phyloP scores from a whole-genome alignment of 2,888 invertebrate genomes.

The Neelides folsomi region DNA sequence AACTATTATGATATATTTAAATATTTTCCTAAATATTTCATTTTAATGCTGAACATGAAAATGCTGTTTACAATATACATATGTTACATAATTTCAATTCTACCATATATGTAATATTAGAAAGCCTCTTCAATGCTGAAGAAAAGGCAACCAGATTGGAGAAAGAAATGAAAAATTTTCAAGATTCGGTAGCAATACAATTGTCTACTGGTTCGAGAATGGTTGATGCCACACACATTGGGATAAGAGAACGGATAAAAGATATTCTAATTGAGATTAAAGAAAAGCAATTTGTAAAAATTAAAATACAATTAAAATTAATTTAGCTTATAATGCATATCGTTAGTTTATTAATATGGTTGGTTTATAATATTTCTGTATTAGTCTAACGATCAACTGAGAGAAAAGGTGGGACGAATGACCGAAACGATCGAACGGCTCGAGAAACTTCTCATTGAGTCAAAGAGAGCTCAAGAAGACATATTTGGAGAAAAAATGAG shows the following conservation, averaged over 20 bases:
- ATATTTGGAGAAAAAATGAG: slow-evolving; percentile 63
- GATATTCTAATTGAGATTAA: slow-evolving; percentile 65
- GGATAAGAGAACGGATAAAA: slow-evolving; percentile 64
- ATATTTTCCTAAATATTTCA: no score
- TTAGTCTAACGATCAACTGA: slow-evolving; percentile 52
- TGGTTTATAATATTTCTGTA: no score
- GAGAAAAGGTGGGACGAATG: slow-evolving; percentile 59
- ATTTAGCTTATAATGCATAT: slow-evolving; percentile 15
- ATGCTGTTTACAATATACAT: no score
- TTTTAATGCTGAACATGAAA: no score
- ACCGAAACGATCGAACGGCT: slow-evolving; percentile 57
- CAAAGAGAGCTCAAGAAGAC: slow-evolving; percentile 49
- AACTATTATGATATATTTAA: not conserved
- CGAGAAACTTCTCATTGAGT: slow-evolving; percentile 53
- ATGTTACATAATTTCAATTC: no score
- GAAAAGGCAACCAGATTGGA: slow-evolving; percentile 55
- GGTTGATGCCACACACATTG: slow-evolving; percentile 61
- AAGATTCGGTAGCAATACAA: slow-evolving; percentile 58
- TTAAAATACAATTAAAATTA: slow-evolving; percentile 1
- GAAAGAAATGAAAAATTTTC: slow-evolving; percentile 52
- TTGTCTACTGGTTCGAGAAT: slow-evolving; percentile 57
- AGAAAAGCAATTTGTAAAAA: slow-evolving; percentile 58
- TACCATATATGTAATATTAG: slow-evolving; percentile 40
- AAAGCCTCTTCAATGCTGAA: slow-evolving; percentile 54
- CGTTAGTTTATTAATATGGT: no score